Evolutionary conservation across 2,888 invertebrate species (phyloP), one percentile per base, ranked within the genome.

Genomic region (Cotesia congregata): DNA sequence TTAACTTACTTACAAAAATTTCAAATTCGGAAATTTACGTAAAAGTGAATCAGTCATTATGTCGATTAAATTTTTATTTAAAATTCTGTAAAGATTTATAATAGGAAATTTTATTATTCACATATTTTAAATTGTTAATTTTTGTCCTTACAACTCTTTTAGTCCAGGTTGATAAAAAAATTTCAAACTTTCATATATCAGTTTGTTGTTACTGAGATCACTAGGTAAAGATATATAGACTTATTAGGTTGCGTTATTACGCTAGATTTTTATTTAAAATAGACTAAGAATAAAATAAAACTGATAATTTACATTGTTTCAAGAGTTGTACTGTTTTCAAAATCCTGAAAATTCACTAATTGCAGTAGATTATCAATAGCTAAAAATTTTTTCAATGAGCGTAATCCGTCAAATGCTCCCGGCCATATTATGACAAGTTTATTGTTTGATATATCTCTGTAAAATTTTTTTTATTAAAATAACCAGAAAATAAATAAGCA

Each of bases 131-230:
- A 69, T 2, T 69, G 3, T 72, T 61, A 30, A 39, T 61, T 12
- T 61, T 38, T 70, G 6, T 5, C 89, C 90, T 91, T 88, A 92
- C 92, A 92, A 84, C 82, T 92, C 91, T 73, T 81, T 84, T 9
- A 93, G 84, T 39, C 84, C 86, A 6, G 90, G 89, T 80, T 92
- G 85, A 79, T 85, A 83, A 6, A 92, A 91, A 82, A 93, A 90
- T 62, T 81, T 85, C 68, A 91, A 88, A 41, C 88, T 87, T 60
- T 87, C 85, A 72, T 91, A 84, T 2, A 90, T 90, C 61, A 93
- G 83, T 9, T 85, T 85, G 87, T 93, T 93, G 59, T 89, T 83
- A 12, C 90, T 90, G 69, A 93, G 83, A 80, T 91, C 87, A 79
- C 87, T 88, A 72, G 74, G 77, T 81, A 38, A 41, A 61, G 71